Evolutionary conservation across 2,797 vertebrate species (phyloP).

Genomic region (Alauda arvensis): DNA sequence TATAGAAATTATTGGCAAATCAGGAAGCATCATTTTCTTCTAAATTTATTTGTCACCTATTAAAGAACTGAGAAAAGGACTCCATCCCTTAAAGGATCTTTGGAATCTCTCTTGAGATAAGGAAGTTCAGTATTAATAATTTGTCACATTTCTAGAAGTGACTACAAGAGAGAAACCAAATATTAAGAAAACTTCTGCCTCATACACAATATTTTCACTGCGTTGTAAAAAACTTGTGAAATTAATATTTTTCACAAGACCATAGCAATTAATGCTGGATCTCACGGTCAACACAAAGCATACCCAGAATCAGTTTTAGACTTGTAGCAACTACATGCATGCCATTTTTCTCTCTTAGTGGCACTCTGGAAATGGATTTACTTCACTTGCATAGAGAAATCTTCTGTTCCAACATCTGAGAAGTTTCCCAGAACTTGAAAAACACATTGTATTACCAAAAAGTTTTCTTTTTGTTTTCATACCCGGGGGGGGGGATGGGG

Average conservation of each 20-base stretch:
- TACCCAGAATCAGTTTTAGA: not conserved
- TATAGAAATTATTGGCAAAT: not conserved
- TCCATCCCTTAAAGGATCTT: not conserved
- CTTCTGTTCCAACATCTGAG: not conserved
- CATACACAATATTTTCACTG: not conserved
- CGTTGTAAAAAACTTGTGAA: not conserved
- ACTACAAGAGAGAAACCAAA: not conserved
- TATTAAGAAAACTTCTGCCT: not conserved
- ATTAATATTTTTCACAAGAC: not conserved
- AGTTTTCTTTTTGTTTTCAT: not conserved
- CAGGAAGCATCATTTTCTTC: not conserved
- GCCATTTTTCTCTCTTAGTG: not conserved
- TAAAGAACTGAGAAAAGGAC: not conserved
- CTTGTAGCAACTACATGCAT: not conserved
- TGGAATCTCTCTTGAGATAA: not conserved
- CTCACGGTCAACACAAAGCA: not conserved
- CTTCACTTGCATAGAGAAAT: not conserved
- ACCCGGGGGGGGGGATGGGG: fast-evolving
- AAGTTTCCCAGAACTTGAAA: not conserved
- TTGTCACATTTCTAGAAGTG: not conserved
- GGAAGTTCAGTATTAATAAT: not conserved
- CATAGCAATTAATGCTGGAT: not conserved
- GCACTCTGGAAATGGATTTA: not conserved
- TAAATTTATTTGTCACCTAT: not conserved
- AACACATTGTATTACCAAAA: not conserved